A percentile compares a stretch with the other conserved stretches of the same genome.
phyloP scores from a whole-genome alignment of 2,888 invertebrate species.

The Mechanitis mazaeus region DNA sequence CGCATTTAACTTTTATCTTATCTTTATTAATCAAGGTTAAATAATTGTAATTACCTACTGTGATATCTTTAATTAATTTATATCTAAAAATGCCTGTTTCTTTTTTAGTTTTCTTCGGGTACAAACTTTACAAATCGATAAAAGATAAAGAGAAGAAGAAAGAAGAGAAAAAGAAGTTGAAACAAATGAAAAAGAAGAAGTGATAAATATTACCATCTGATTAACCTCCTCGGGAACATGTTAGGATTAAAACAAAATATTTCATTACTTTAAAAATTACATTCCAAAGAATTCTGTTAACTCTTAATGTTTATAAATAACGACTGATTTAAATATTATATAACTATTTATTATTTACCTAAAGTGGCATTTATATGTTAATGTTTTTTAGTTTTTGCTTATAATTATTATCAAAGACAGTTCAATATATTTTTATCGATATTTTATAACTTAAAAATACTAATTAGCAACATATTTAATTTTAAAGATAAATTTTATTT shows the following conservation, averaged over 20 bases:
- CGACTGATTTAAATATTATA: slow-evolving; percentile 10
- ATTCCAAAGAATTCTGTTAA: slow-evolving; percentile 1
- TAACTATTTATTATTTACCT: slow-evolving; percentile 12
- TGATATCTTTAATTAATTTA: neutral
- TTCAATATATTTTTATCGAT: too few species aligned
- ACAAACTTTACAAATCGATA: slow-evolving; percentile 88
- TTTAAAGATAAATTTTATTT: too few species aligned
- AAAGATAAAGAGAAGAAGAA: slow-evolving; percentile 84
- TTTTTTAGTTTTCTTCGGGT: slow-evolving; percentile 89
- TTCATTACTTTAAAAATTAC: neutral
- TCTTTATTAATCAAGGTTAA: too few species aligned
- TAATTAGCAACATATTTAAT: too few species aligned
- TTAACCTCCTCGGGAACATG: neutral
- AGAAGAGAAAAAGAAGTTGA: slow-evolving; percentile 88
- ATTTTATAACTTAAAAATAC: too few species aligned
- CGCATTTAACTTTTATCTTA: too few species aligned
- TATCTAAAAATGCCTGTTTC: slow-evolving; percentile 24
- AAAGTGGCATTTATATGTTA: too few species aligned
- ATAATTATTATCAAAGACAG: too few species aligned
- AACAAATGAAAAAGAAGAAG: slow-evolving; percentile 89
- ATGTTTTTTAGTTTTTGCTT: too few species aligned
- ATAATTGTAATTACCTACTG: too few species aligned
- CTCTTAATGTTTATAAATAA: slow-evolving; percentile 9
- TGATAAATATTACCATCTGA: slow-evolving; percentile 34
- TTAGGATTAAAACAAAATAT: neutral